phyloP scores from a whole-genome alignment of 2,113 vertebrate species.

The Cariama cristata region DNA sequence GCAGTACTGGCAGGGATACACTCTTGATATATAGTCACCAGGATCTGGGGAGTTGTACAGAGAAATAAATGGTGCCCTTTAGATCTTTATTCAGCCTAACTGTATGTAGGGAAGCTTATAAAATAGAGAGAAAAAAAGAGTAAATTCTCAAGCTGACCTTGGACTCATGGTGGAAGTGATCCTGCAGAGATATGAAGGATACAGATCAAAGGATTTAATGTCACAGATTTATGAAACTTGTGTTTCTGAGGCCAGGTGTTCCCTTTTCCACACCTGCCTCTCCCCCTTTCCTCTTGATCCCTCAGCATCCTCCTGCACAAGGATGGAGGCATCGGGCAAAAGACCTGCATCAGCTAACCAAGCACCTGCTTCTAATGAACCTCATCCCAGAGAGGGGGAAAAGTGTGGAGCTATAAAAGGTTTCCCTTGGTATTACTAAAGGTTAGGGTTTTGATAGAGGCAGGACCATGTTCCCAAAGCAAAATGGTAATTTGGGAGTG shows the following conservation, averaged over 20 bases:
- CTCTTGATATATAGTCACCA: neutral
- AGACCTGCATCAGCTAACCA: neutral
- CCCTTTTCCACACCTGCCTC: neutral
- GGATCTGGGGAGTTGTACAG: neutral
- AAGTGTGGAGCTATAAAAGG: neutral
- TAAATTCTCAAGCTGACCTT: neutral
- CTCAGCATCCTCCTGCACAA: neutral
- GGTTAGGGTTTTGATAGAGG: neutral
- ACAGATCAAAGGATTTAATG: neutral
- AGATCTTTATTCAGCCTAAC: neutral
- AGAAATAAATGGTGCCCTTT: neutral
- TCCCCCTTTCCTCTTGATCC: neutral
- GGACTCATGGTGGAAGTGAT: neutral
- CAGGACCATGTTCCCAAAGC: neutral
- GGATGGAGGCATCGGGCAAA: neutral
- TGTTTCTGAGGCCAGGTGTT: slow-evolving; percentile 10
- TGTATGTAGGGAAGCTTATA: neutral
- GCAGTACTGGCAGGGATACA: neutral
- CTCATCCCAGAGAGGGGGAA: neutral
- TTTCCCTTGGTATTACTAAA: neutral
- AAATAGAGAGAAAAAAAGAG: neutral
- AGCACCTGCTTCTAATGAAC: neutral
- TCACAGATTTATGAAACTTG: neutral
- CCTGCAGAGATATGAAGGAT: neutral
- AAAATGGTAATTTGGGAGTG: neutral